These are phyloP conservation scores for Neoniphon sammara DNA, from an alignment of 2,797 vertebrate species.

Conservation along the genomic window DNA sequence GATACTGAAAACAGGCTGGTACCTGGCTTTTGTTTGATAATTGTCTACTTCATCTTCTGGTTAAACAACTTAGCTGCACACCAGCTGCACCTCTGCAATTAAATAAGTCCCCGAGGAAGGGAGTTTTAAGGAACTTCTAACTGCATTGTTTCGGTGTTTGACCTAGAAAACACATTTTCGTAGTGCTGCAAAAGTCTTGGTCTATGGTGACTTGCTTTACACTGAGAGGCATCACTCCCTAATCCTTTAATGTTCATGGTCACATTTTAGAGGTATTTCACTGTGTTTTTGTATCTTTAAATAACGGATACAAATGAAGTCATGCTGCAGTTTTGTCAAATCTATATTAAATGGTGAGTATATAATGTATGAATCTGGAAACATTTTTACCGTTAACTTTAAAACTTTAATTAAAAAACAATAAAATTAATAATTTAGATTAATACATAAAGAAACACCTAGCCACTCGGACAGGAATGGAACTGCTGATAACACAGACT, in stretches of 20 bases:
- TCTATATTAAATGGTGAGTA: conserved; percentile 25
- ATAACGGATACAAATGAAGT: conserved; percentile 26
- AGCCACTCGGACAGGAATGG: conserved; percentile 29
- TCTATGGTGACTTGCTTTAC: conserved; percentile 36
- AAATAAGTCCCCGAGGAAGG: conserved; percentile 60
- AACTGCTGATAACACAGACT: conserved; percentile 34
- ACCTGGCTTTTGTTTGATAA: conserved; percentile 17
- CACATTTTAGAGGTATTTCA: conserved; percentile 15
- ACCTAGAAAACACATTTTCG: conserved; percentile 72
- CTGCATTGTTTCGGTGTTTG: conserved; percentile 59
- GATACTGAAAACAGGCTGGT: conserved; percentile 15
- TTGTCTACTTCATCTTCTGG: conserved; percentile 45
- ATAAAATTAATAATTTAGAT: conserved; percentile 38
- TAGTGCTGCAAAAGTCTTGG: conserved; percentile 37
- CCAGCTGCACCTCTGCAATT: conserved; percentile 62
- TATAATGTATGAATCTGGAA: no score
- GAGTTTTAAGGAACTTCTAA: conserved; percentile 56
- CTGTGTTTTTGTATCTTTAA: conserved; percentile 13
- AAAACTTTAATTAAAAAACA: conserved; percentile 21
- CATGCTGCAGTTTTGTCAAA: conserved; percentile 25
- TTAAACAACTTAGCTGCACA: conserved; percentile 50
- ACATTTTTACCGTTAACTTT: conserved; percentile 2
- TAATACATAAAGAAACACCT: conserved; percentile 39
- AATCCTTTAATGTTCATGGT: conserved; percentile 35
- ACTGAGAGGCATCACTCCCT: conserved; percentile 30